Evolutionary conservation across 1,140 invertebrate species (phyloP).

Genomic region (Cepaea nemoralis): DNA sequence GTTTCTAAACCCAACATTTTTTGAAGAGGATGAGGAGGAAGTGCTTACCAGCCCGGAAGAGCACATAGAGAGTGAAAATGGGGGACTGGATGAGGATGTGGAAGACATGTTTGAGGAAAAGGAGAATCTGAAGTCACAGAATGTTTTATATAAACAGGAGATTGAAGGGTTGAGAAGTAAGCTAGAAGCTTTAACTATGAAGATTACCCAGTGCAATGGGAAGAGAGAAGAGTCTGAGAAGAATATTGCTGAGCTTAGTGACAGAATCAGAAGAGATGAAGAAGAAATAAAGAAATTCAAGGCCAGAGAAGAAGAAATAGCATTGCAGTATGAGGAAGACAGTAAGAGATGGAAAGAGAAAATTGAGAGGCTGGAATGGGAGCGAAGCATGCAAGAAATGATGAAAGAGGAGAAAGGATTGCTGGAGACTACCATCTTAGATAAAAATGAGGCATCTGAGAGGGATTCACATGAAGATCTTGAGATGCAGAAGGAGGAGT

Average conservation of each 20-base stretch:
- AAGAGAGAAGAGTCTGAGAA: not conserved
- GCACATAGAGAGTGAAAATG: not conserved
- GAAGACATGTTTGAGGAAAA: not conserved
- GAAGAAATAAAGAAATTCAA: not conserved
- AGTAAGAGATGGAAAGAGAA: not conserved
- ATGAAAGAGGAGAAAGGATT: not conserved
- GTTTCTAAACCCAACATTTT: not conserved
- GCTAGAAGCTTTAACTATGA: not conserved
- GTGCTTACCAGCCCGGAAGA: no score
- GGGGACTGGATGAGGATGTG: not conserved
- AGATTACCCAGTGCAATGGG: not conserved
- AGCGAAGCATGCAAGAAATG: not conserved
- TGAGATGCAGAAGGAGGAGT: not conserved
- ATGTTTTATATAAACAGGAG: not conserved
- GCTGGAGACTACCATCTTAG: not conserved
- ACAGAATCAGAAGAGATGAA: not conserved
- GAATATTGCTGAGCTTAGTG: not conserved
- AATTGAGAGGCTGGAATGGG: not conserved
- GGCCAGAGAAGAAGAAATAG: not conserved
- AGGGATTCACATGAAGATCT: not conserved
- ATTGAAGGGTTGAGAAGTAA: not conserved
- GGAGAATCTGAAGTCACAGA: not conserved
- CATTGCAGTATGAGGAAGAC: not conserved
- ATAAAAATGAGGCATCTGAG: not conserved
- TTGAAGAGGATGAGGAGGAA: constrained; percentile 7